Evolutionary conservation across 2,888 invertebrate species (phyloP).

Genomic region (Muscina levida): DNA sequence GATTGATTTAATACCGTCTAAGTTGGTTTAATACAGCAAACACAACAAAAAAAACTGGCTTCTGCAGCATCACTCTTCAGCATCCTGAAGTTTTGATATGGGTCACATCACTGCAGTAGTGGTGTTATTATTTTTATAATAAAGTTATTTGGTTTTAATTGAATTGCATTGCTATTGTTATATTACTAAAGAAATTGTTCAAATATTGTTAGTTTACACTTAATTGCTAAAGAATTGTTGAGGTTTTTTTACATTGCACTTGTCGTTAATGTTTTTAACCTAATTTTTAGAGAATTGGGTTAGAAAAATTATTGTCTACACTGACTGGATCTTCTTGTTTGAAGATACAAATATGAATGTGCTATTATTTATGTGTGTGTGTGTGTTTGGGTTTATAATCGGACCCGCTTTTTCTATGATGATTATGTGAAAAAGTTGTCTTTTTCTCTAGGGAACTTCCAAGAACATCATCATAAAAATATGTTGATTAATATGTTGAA

Average conservation of each 20-base stretch:
- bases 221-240: not conserved
- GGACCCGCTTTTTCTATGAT: not conserved
- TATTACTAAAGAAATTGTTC: slow-evolving; percentile 1
- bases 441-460: not conserved
- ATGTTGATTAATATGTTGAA: no score
- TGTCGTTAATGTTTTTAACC: slow-evolving; percentile 25
- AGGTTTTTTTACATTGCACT: not conserved
- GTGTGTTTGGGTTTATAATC: no score
- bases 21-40: no score
- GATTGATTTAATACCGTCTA: slow-evolving; percentile 41
- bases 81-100: not conserved
- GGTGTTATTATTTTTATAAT: slow-evolving; percentile 26
- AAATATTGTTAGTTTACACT: slow-evolving; percentile 6
- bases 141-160: slow-evolving; percentile 32
- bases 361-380: no score
- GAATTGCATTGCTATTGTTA: slow-evolving; percentile 28
- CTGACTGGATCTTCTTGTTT: no score
- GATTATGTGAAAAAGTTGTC: not conserved
- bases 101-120: not conserved
- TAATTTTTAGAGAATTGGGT: slow-evolving; percentile 1
- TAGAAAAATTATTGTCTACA: no score
- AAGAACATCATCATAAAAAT: no score
- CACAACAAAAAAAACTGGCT: not conserved
- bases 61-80: no score
- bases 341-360: no score